These are phyloP conservation scores for Hemicentrotus pulcherrimus DNA, from an alignment of 35 echinoderm and acorn worm genomes.

Conservation along the genomic window DNA sequence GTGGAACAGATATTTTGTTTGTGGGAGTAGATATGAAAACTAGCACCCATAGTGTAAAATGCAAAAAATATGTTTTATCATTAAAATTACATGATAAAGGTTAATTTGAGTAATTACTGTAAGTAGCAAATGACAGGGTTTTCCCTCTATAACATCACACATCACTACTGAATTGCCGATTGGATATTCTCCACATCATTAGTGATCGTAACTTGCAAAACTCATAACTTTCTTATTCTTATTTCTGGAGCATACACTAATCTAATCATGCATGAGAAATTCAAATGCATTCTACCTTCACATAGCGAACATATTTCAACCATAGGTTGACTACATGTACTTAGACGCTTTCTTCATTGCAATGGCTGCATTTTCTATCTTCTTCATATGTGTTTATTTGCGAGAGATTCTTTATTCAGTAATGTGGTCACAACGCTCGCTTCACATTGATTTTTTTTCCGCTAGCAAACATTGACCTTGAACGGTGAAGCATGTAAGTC, in stretches of 20 bases:
- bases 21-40: too few relatives aligned
- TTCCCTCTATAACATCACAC: too few relatives aligned
- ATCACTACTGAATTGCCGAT: too few relatives aligned
- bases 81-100: too few relatives aligned
- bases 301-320: background rate
- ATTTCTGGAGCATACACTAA: background rate
- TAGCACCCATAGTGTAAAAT: too few relatives aligned
- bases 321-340: background rate
- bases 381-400: background rate
- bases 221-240: background rate
- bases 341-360: background rate
- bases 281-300: background rate
- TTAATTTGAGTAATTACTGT: too few relatives aligned
- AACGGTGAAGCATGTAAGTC: slow-evolving; percentile 2
- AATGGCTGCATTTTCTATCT: background rate
- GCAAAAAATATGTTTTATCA: too few relatives aligned
- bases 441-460: background rate
- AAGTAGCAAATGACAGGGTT: too few relatives aligned
- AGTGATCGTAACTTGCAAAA: background rate
- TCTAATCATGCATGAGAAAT: too few relatives aligned
- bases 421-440: background rate
- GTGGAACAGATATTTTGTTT: too few relatives aligned
- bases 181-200: background rate
- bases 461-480: slow-evolving; percentile 9
- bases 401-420: background rate